Evolutionary conservation across 2,797 vertebrate genomes (phyloP).

Genomic region (Lates japonicus): DNA sequence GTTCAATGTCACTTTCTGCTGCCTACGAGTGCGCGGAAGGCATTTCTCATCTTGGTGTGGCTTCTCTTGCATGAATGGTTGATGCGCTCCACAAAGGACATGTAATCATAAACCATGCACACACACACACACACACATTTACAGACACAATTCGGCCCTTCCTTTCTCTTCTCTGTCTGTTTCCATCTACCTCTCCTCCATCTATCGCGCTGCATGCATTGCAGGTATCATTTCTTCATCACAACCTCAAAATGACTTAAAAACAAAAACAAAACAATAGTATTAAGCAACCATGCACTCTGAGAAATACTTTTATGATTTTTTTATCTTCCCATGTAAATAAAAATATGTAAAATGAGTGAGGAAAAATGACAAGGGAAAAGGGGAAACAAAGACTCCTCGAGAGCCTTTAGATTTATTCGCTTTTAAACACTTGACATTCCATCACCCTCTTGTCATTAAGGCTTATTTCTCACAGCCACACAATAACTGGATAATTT

Average conservation of each 20-base stretch:
- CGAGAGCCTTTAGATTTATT: slow-evolving; percentile 75
- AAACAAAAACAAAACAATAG: slow-evolving; percentile 17
- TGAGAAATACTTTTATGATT: slow-evolving; percentile 45
- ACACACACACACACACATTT: slow-evolving; percentile 20
- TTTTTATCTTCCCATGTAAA: slow-evolving; percentile 43
- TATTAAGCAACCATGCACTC: slow-evolving; percentile 28
- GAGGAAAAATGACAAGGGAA: slow-evolving; percentile 23
- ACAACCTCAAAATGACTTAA: slow-evolving; percentile 42
- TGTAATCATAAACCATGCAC: slow-evolving; percentile 65
- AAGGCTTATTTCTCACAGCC: slow-evolving; percentile 68
- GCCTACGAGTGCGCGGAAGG: slow-evolving; percentile 39
- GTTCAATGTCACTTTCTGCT: slow-evolving; percentile 75
- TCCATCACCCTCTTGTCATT: slow-evolving; percentile 75
- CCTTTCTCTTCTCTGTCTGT: slow-evolving; percentile 5
- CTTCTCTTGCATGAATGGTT: slow-evolving; percentile 71
- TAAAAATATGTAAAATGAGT: slow-evolving; percentile 58
- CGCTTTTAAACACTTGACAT: slow-evolving; percentile 76
- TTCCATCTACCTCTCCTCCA: not conserved
- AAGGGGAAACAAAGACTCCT: slow-evolving; percentile 60
- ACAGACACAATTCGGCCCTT: slow-evolving; percentile 47
- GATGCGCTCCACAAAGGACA: slow-evolving; percentile 71
- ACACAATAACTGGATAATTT: slow-evolving; percentile 70
- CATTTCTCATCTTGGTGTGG: slow-evolving; percentile 72
- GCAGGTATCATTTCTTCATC: slow-evolving; percentile 25
- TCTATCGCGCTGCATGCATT: not conserved